Evolutionary conservation across 2,797 vertebrate genomes (phyloP).

Genomic region (Furcifer pardalis): DNA sequence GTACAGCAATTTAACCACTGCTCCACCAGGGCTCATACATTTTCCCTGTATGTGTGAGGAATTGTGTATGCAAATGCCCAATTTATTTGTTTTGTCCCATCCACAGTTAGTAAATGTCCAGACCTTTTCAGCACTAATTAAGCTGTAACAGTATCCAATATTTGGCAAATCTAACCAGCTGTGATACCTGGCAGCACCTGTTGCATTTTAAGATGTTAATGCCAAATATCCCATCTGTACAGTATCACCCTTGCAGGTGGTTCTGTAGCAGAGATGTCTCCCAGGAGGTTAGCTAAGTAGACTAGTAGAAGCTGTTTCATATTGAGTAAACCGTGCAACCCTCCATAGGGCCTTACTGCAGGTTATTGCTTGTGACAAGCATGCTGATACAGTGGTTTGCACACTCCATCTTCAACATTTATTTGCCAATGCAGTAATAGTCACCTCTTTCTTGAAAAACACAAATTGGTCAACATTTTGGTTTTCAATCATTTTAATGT

Average conservation of each 20-base stretch:
- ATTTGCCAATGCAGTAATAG: background rate
- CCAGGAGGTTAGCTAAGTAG: background rate
- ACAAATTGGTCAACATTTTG: background rate
- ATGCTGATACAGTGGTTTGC: background rate
- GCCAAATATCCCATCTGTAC: background rate
- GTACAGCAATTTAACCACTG: too few species aligned
- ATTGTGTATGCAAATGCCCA: background rate
- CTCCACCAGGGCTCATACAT: too few species aligned
- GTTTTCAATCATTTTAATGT: background rate
- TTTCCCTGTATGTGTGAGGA: too few species aligned
- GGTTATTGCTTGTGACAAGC: background rate
- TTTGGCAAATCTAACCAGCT: background rate
- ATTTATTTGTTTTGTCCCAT: background rate
- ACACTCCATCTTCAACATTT: background rate
- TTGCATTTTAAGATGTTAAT: background rate
- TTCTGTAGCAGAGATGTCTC: background rate
- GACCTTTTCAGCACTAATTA: background rate
- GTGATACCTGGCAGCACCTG: background rate
- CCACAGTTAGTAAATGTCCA: background rate
- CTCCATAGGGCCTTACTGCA: background rate
- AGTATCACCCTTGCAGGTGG: background rate
- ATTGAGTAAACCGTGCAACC: background rate
- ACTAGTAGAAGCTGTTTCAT: background rate
- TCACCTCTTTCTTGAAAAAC: background rate
- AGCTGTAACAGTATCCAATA: background rate